These are phyloP conservation scores for Andrena dorsata DNA, from an alignment of 2,888 invertebrate species.

Conservation along the genomic window DNA sequence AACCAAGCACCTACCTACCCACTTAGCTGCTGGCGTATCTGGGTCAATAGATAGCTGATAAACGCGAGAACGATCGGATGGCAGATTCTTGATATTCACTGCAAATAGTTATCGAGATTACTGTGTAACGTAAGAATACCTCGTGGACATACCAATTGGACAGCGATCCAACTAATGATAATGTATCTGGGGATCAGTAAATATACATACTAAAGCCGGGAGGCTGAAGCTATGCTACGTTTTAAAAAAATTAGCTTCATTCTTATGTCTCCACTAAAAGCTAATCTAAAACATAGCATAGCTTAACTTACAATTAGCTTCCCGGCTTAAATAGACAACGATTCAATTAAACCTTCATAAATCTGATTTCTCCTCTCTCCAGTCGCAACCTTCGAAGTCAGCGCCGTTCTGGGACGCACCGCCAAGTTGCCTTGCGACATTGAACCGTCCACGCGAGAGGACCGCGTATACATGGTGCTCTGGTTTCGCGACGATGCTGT, in stretches of 20 bases:
- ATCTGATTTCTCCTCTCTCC: constrained; percentile 61
- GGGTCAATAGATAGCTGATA: not conserved
- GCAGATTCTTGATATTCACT: not conserved
- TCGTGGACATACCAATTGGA: not conserved
- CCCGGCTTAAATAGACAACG: too few species aligned
- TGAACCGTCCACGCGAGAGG: constrained; percentile 92
- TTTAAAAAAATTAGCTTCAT: too few species aligned
- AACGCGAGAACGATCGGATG: not conserved
- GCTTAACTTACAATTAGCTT: too few species aligned
- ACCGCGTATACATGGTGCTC: constrained; percentile 95
- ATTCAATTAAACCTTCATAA: not conserved
- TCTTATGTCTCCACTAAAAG: too few species aligned
- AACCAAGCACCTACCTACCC: constrained; percentile 1
- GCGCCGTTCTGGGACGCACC: constrained; percentile 93
- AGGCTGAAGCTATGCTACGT: too few species aligned
- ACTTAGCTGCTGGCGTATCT: not conserved
- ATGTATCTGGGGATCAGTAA: not conserved
- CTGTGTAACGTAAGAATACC: not conserved
- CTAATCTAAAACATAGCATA: too few species aligned
- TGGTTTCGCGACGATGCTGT: constrained; percentile 95
- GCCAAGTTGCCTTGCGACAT: constrained; percentile 96
- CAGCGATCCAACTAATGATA: not conserved
- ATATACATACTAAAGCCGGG: not conserved
- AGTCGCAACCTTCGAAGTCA: constrained; percentile 91
- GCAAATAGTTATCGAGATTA: constrained; percentile 9